Conservation (phyloP, 1,140 invertebrate genomes). For the Macrobrachium nipponense region DNA sequence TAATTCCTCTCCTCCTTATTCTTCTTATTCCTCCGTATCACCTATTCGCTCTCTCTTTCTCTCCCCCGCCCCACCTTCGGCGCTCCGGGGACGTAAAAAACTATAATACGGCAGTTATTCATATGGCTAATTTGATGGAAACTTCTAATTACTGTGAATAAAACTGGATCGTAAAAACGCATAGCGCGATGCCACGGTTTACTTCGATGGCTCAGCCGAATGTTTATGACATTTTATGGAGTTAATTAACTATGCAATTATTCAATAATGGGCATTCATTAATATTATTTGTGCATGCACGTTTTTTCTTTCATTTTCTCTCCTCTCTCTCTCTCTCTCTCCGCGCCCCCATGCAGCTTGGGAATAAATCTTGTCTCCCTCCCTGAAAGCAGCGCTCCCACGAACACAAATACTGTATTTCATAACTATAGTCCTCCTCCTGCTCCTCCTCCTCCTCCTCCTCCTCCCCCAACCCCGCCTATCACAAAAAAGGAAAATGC, state of each 20-base stretch:
- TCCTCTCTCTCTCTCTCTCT: no score
- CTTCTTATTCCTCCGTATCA: no score
- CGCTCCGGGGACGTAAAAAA: slow-evolving; percentile 27
- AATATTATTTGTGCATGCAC: slow-evolving; percentile 13
- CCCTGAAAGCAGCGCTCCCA: no score
- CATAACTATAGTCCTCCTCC: no score
- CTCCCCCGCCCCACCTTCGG: not conserved
- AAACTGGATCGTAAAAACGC: slow-evolving; percentile 50
- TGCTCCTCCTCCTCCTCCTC: no score
- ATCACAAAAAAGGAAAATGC: no score
- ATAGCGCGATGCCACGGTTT: slow-evolving; percentile 34
- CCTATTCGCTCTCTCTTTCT: not conserved
- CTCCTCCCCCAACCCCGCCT: no score
- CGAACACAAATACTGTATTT: no score
- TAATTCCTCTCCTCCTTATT: not conserved
- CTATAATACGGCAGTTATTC: slow-evolving; percentile 50
- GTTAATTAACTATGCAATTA: slow-evolving; percentile 44
- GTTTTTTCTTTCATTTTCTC: not conserved
- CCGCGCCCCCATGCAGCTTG: not conserved
- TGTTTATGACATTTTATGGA: slow-evolving; percentile 42
- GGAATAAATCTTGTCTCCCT: not conserved
- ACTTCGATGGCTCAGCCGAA: slow-evolving; percentile 40
- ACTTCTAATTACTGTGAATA: slow-evolving; percentile 54
- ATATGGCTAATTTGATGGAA: slow-evolving; percentile 51
- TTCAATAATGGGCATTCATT: slow-evolving; percentile 41